Percentiles rank a stretch among this genome's conserved stretches.
Evolutionary conservation across 2,888 invertebrate species (phyloP).

Genomic region (Adelognathus sp.): DNA sequence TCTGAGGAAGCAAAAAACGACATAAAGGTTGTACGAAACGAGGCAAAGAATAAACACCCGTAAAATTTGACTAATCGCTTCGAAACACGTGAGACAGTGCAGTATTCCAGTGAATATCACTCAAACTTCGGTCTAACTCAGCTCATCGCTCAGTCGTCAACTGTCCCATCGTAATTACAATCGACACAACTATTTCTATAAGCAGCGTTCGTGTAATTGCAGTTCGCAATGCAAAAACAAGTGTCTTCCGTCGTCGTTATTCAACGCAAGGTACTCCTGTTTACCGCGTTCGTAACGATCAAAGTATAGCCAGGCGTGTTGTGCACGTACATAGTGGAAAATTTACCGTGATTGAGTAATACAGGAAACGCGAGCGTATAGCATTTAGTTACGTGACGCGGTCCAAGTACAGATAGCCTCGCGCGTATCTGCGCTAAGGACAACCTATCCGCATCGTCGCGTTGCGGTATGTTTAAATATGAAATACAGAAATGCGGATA

Average conservation of each 20-base stretch:
- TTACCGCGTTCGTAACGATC: conserved; percentile 13
- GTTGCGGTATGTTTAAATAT: not conserved
- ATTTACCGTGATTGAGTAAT: conserved; percentile 20
- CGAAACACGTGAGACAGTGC: no score
- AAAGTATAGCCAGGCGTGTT: not conserved
- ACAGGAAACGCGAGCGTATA: conserved; percentile 20
- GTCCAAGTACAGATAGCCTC: not conserved
- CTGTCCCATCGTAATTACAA: not conserved
- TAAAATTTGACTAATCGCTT: no score
- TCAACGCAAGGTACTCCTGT: conserved; percentile 3
- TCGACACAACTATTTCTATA: not conserved
- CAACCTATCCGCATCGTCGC: not conserved
- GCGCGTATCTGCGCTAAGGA: not conserved
- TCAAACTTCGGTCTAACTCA: no score
- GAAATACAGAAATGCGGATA: not conserved
- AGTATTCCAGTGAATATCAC: no score
- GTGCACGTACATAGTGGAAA: not conserved
- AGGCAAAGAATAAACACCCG: no score
- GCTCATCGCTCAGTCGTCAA: no score
- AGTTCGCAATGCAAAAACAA: not conserved
- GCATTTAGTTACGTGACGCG: conserved; percentile 8
- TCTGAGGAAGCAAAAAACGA: no score
- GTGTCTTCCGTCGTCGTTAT: not conserved
- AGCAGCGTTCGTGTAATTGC: not conserved
- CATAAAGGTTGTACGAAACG: no score